Percentiles rank a stretch among this genome's conserved stretches.
Conservation (phyloP, 1,140 invertebrate species). For the Drosophila bocki region DNA sequence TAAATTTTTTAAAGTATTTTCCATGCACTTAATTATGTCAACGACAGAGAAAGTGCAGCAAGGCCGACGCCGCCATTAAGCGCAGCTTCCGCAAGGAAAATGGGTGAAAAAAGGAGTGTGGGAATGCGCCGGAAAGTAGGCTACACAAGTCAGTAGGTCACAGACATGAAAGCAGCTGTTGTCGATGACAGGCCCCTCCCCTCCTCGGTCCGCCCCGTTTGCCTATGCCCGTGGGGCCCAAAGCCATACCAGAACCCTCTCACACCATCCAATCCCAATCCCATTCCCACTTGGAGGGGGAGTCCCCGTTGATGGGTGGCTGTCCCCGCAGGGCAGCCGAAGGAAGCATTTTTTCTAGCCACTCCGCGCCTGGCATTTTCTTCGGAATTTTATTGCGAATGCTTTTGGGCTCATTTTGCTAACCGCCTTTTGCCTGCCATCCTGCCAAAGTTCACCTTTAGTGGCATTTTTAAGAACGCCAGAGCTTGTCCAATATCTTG, state of each 20-base stretch:
- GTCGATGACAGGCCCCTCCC: slow-evolving; percentile 56
- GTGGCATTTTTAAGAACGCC: slow-evolving; percentile 30
- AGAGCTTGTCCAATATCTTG: slow-evolving; percentile 29
- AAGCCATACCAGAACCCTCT: neutral
- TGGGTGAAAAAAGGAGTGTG: slow-evolving; percentile 18
- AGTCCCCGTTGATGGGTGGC: slow-evolving; percentile 21
- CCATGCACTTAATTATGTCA: slow-evolving; percentile 79
- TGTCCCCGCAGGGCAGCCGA: slow-evolving; percentile 34
- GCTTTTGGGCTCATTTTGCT: slow-evolving; percentile 36
- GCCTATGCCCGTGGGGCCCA: slow-evolving; percentile 17
- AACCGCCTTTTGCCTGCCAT: slow-evolving; percentile 23
- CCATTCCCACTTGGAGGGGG: neutral
- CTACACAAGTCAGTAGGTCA: slow-evolving; percentile 75
- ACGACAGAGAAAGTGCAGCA: slow-evolving; percentile 41
- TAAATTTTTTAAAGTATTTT: slow-evolving; percentile 76
- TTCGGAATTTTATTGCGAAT: slow-evolving; percentile 42
- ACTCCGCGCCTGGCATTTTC: slow-evolving; percentile 30
- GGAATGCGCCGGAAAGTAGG: slow-evolving; percentile 66
- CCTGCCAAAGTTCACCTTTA: slow-evolving; percentile 32
- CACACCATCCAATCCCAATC: neutral
- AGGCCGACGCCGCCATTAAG: slow-evolving; percentile 45
- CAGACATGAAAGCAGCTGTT: slow-evolving; percentile 66
- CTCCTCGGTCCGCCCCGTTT: slow-evolving; percentile 2
- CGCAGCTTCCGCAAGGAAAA: slow-evolving; percentile 49
- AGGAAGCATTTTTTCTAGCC: slow-evolving; percentile 40